Evolutionary conservation across 2,888 invertebrate species (phyloP).

Genomic region (Dichetophora obliterata): DNA sequence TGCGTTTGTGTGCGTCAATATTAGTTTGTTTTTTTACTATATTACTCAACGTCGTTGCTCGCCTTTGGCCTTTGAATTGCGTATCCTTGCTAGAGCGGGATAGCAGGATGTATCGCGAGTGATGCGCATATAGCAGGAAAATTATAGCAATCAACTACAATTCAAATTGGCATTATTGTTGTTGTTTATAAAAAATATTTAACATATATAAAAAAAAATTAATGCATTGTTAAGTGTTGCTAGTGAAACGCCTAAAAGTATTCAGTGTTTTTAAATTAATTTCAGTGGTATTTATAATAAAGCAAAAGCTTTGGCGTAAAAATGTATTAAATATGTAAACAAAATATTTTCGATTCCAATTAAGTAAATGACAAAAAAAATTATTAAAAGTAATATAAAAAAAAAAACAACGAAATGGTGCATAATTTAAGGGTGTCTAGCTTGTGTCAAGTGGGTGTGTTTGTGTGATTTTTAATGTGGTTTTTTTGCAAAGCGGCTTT

Average conservation of each 20-base stretch:
- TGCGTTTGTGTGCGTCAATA: not conserved
- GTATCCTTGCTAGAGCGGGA: conserved; percentile 32
- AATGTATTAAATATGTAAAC: not conserved
- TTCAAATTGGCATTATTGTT: not conserved
- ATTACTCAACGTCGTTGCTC: not conserved
- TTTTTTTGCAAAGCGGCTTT: not conserved
- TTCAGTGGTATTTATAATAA: not conserved
- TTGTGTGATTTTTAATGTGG: conserved; percentile 6
- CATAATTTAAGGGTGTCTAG: conserved; percentile 11
- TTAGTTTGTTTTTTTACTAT: not conserved
- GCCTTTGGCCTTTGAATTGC: conserved; percentile 7
- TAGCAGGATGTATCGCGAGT: not conserved
- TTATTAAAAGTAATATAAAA: not conserved
- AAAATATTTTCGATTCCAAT: not conserved
- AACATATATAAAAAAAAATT: not conserved
- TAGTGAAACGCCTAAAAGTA: not conserved
- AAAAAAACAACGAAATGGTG: not conserved
- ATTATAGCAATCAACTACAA: not conserved
- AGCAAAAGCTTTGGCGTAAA: not conserved
- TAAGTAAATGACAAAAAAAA: not conserved
- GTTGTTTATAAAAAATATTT: not conserved
- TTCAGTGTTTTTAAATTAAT: not conserved
- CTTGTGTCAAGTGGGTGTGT: conserved; percentile 16
- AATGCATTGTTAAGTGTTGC: not conserved
- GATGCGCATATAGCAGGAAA: conserved; percentile 5